phyloP scores from a whole-genome alignment of 2,113 vertebrate species.

The Rhabdornis inornatus region DNA sequence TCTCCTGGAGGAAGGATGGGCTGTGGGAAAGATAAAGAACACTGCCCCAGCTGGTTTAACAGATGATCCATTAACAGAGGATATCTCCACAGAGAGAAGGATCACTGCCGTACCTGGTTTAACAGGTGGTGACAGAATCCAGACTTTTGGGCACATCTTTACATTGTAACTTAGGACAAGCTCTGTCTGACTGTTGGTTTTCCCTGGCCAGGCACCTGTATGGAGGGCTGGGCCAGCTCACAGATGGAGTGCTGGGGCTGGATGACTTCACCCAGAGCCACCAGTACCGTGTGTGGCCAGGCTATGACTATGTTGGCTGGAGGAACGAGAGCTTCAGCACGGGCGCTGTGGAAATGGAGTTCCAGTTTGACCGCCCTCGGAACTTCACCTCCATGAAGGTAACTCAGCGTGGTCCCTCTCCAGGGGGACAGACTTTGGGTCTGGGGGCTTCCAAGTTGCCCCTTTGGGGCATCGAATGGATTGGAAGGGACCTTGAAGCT shows the following conservation, averaged over 20 bases:
- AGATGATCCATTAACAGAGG: too few relatives aligned
- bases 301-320: slow-evolving; percentile 97
- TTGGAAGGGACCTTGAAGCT: not conserved
- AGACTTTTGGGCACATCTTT: too few relatives aligned
- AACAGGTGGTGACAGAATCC: too few relatives aligned
- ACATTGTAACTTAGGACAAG: too few relatives aligned
- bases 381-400: slow-evolving; percentile 99
- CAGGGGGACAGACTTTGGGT: not conserved
- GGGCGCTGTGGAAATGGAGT: slow-evolving; percentile 88
- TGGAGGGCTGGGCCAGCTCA: slow-evolving; percentile 92
- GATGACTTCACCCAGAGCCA: slow-evolving; percentile 94
- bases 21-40: too few relatives aligned
- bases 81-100: too few relatives aligned
- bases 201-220: slow-evolving; percentile 73
- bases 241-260: slow-evolving; percentile 90
- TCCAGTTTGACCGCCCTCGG: slow-evolving; percentile 91
- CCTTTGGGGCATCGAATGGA: not conserved
- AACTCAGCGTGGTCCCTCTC: not conserved
- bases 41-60: too few relatives aligned
- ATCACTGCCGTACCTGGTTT: too few relatives aligned
- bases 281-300: slow-evolving; percentile 88
- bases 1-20: too few relatives aligned
- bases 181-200: not conserved
- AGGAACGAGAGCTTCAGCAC: slow-evolving; percentile 85
- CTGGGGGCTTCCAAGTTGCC: not conserved